Base-by-base conservation (phyloP, 2,888 invertebrate genomes). In the Coremacera marginata region DNA sequence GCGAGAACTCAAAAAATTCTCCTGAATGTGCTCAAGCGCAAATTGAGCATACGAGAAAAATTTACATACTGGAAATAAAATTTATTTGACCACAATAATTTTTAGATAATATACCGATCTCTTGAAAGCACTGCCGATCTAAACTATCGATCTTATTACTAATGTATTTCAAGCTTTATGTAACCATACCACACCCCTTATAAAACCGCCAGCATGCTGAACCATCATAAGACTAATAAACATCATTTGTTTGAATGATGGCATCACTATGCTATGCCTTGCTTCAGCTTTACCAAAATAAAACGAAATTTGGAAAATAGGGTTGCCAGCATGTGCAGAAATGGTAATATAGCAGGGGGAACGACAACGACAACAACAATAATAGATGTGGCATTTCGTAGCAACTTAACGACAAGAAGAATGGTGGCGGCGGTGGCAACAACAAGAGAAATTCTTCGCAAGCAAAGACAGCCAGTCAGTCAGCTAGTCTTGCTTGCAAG, bases 301-400 rank as follows among this genome's bases (percentile, higher is more conserved):
- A 44, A 14, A 11, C 14, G 14, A 44, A 44, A 11, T 44, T 44
- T 44, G 44, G 44, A 44, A 44, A 44, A 44, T 44, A 75, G 70
- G 75, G 75, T 70, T 70, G 75, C 75, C 75, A 67, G 49, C 67
- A 75, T 75, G 70, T 75, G 75, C 70, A 67, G 57, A 67, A 55
- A 25, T 57, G 44, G 62, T 8, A 31, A 72, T 57, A 37, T 31
- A 65, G 65, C 19, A 65, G 65, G 34, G 44, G 49, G 72, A 60
- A 60, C 37, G 49, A 44, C 49, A n/a, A 19, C 44, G 25, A 22
- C 31, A 37, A 65, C 65, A 67, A 44, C n/a, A 60, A 25, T 4
- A 25, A 60, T 25, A 49, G 55, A 22, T 16, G 22, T 55, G 22
- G 27, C 22, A 57, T 16, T 44, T 44, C 9, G 37, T 44, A 37